Percentiles rank a stretch among this genome's conserved stretches.
phyloP scores from a whole-genome alignment of 1,140 invertebrate species.

The Subanguina moxae region DNA sequence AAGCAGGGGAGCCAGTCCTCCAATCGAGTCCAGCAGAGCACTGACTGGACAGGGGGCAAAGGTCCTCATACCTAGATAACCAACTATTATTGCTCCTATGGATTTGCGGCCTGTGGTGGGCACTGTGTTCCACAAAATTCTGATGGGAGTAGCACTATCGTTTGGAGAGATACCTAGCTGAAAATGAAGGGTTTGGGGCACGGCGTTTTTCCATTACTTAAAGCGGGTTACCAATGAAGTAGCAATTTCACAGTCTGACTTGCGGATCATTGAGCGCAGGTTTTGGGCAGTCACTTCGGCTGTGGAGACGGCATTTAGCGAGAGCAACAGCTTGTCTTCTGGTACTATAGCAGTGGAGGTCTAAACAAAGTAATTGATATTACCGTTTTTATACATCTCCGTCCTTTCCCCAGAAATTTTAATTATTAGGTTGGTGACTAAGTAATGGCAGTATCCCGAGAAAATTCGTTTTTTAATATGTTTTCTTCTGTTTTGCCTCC shows the following conservation, averaged over 20 bases:
- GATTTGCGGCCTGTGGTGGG: conserved; percentile 79
- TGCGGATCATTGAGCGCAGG: conserved; percentile 69
- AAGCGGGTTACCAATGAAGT: conserved; percentile 74
- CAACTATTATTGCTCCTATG: conserved; percentile 90
- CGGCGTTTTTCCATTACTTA: neutral
- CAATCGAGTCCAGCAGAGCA: conserved; percentile 87
- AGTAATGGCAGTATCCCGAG: too few species aligned
- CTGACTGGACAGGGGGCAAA: conserved; percentile 90
- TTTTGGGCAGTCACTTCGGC: conserved; percentile 84
- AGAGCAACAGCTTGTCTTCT: conserved; percentile 90
- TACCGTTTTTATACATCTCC: too few species aligned
- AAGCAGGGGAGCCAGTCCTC: conserved; percentile 84
- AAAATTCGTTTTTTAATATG: too few species aligned
- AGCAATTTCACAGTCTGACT: conserved; percentile 93
- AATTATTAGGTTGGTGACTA: too few species aligned
- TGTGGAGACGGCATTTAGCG: conserved; percentile 88
- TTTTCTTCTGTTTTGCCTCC: too few species aligned
- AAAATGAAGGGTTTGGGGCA: conserved; percentile 57
- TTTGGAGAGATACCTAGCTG: conserved; percentile 87
- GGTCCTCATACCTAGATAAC: conserved; percentile 76
- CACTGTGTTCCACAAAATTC: conserved; percentile 92
- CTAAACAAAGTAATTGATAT: too few species aligned
- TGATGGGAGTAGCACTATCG: conserved; percentile 94
- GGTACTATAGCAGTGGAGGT: too few species aligned
- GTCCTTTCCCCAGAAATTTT: too few species aligned